A percentile compares a stretch with the other conserved stretches of the same genome.
Evolutionary conservation across 2,113 vertebrate species (phyloP).

Genomic region (Phalacrocorax carbo): DNA sequence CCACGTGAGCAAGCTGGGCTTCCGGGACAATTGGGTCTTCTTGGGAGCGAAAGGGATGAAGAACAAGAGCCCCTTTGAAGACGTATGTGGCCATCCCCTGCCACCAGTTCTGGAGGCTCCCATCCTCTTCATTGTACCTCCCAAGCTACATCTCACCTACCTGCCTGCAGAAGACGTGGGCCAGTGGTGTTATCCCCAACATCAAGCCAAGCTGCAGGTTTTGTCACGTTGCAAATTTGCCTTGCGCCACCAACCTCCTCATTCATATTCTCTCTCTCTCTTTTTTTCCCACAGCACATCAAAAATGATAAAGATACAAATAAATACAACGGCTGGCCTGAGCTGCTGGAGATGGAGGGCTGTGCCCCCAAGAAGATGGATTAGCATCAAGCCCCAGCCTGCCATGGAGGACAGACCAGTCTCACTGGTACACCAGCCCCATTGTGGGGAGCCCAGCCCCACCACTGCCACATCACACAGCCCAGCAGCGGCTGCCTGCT

Average conservation of each 20-base stretch:
- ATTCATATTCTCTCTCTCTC: not conserved
- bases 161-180: not conserved
- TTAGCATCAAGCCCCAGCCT: slow-evolving; percentile 11
- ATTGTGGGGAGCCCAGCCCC: not conserved
- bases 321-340: slow-evolving; percentile 85
- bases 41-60: slow-evolving; percentile 73
- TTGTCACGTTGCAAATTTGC: not conserved
- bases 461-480: not conserved
- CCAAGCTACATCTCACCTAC: not conserved
- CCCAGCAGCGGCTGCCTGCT: not conserved
- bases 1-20: slow-evolving; percentile 67
- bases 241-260: not conserved
- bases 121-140: not conserved
- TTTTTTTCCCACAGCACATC: slow-evolving; percentile 47
- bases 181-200: not conserved
- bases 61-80: slow-evolving; percentile 82
- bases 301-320: slow-evolving; percentile 75
- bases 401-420: not conserved
- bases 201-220: not conserved
- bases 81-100: slow-evolving; percentile 65
- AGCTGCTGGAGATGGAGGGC: slow-evolving; percentile 79
- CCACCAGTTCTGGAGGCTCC: not conserved
- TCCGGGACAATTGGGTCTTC: slow-evolving; percentile 88
- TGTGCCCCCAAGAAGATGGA: slow-evolving; percentile 76
- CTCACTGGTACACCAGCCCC: not conserved